Evolutionary conservation across 2,888 invertebrate species (phyloP).

Genomic region (Camptogramma bilineatum): DNA sequence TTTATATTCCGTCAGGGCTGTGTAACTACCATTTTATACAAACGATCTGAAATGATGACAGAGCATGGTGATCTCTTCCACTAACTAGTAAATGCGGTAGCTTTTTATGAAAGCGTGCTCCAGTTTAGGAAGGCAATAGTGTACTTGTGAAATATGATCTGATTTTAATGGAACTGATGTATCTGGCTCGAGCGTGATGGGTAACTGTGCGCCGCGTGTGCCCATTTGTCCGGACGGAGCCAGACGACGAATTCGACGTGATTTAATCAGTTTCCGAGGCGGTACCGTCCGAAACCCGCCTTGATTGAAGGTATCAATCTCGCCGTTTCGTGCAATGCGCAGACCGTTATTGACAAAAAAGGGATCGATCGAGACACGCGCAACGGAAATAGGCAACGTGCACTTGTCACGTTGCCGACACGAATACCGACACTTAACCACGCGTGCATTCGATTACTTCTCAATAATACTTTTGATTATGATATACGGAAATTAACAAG

Average conservation of each 20-base stretch:
- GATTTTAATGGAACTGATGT: slow-evolving; percentile 60
- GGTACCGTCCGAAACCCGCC: slow-evolving; percentile 73
- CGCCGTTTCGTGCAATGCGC: slow-evolving; percentile 75
- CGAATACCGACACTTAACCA: slow-evolving; percentile 75
- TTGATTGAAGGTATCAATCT: slow-evolving; percentile 83
- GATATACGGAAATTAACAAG: slow-evolving; percentile 62
- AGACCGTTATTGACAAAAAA: slow-evolving; percentile 82
- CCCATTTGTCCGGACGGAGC: slow-evolving; percentile 67
- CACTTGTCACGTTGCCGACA: slow-evolving; percentile 78
- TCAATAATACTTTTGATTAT: slow-evolving; percentile 61
- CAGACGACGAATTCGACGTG: slow-evolving; percentile 76
- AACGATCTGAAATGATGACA: slow-evolving; percentile 36
- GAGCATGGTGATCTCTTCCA: slow-evolving; percentile 27
- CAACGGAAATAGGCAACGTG: slow-evolving; percentile 80
- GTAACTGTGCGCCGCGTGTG: slow-evolving; percentile 70
- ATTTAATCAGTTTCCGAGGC: slow-evolving; percentile 80
- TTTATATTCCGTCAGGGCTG: slow-evolving; percentile 27
- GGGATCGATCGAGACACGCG: slow-evolving; percentile 78
- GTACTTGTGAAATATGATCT: slow-evolving; percentile 55
- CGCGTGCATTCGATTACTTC: slow-evolving; percentile 74
- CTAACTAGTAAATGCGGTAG: slow-evolving; percentile 23
- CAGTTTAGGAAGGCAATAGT: slow-evolving; percentile 34
- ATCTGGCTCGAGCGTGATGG: slow-evolving; percentile 75
- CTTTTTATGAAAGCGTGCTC: slow-evolving; percentile 32
- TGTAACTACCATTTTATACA: slow-evolving; percentile 35